Percentiles rank a stretch among this genome's conserved stretches.
These are phyloP conservation scores for Lasioglossum morio DNA, from an alignment of 2,888 invertebrate species.

Conservation along the genomic window DNA sequence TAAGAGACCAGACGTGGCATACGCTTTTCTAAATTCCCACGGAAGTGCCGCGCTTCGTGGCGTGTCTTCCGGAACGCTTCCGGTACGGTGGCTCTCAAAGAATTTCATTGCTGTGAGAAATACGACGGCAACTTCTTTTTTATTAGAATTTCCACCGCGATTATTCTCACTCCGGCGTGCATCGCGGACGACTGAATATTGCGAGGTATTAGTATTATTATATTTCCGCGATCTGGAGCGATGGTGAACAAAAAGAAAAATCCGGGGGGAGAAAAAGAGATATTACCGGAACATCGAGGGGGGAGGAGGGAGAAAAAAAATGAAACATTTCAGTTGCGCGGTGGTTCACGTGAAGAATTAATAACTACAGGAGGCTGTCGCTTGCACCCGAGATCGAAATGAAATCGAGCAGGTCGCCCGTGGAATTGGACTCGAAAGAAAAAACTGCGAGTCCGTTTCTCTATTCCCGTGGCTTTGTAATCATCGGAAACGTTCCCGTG, in stretches of 20 bases:
- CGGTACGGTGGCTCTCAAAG: slow-evolving; percentile 9
- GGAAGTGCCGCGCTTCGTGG: background rate
- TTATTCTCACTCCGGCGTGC: background rate
- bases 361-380: slow-evolving; percentile 1
- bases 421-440: slow-evolving; percentile 20
- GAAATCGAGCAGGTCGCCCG: slow-evolving; percentile 11
- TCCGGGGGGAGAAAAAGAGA: too few relatives aligned
- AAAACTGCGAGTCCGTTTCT: slow-evolving; percentile 1
- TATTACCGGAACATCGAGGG: background rate
- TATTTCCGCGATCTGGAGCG: too few relatives aligned
- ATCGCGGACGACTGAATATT: too few relatives aligned
- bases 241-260: too few relatives aligned
- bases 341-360: background rate
- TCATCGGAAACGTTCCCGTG: slow-evolving; percentile 20
- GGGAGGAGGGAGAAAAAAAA: background rate
- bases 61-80: background rate
- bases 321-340: background rate
- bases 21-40: slow-evolving; percentile 28
- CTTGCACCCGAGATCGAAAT: slow-evolving; percentile 9
- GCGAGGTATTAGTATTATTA: too few relatives aligned
- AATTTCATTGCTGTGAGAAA: background rate
- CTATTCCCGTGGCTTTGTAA: slow-evolving; percentile 38
- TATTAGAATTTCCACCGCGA: background rate
- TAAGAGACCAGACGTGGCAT: background rate
- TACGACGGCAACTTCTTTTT: background rate